phyloP scores from a whole-genome alignment of 2,113 vertebrate species.

The Thunnus maccoyii region DNA sequence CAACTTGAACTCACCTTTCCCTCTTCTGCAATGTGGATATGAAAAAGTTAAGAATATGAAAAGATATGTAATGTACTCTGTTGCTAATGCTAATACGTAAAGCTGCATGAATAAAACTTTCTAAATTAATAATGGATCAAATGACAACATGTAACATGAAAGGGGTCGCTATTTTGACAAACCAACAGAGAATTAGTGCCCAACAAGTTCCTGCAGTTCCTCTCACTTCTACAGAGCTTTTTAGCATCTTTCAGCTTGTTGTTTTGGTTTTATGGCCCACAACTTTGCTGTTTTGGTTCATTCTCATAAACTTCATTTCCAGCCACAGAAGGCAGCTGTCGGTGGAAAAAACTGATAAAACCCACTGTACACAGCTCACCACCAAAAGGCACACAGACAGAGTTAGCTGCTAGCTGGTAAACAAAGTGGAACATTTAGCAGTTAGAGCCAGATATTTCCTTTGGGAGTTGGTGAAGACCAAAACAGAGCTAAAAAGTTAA shows the following conservation, averaged over 20 bases:
- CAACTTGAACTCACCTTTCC: conserved; percentile 57
- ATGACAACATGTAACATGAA: neutral
- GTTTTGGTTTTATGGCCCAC: neutral
- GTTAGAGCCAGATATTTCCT: too few species aligned
- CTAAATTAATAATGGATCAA: neutral
- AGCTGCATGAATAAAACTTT: neutral
- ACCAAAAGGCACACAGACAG: too few species aligned
- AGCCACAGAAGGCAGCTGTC: neutral
- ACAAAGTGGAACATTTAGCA: too few species aligned
- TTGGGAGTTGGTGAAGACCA: too few species aligned
- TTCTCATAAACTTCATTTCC: neutral
- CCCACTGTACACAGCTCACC: too few species aligned
- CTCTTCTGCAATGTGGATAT: conserved; percentile 28
- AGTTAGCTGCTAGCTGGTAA: too few species aligned
- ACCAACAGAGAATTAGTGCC: neutral
- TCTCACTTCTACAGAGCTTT: neutral
- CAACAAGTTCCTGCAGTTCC: neutral
- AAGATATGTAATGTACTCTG: neutral
- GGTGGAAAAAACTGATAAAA: too few species aligned
- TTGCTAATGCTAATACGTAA: neutral
- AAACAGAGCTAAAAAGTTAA: too few species aligned
- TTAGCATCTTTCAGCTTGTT: neutral
- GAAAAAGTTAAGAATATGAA: neutral
- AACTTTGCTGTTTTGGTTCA: neutral
- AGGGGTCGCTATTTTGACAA: neutral